phyloP scores from a whole-genome alignment of 2,888 invertebrate genomes.

The Agriopis marginaria region DNA sequence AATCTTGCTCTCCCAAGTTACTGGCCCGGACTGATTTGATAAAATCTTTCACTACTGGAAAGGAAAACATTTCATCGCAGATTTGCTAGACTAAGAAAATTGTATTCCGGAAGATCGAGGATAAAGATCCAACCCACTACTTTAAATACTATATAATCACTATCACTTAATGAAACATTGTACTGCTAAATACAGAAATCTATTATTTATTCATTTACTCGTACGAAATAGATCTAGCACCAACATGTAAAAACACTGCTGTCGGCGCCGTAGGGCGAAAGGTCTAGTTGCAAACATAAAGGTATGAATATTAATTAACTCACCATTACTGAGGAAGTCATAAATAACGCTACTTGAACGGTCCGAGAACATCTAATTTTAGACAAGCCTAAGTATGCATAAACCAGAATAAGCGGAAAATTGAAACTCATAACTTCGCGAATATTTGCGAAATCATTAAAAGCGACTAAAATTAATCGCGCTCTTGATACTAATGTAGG shows the following conservation, averaged over 20 bases:
- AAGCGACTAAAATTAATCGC: conserved; percentile 25
- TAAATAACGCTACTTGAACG: conserved; percentile 56
- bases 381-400: conserved; percentile 48
- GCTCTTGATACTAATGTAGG: neutral
- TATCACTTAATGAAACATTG: too few species aligned
- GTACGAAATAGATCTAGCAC: neutral
- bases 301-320: conserved; percentile 57
- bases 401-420: conserved; percentile 34
- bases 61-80: neutral
- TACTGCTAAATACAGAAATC: too few species aligned
- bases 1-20: conserved; percentile 5
- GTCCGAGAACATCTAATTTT: conserved; percentile 55
- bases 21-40: neutral
- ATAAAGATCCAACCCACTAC: neutral
- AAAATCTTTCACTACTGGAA: neutral
- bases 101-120: neutral
- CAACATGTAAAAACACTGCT: neutral
- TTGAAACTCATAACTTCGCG: conserved; percentile 31
- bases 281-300: conserved; percentile 28
- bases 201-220: neutral
- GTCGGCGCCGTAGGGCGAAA: conserved; percentile 5
- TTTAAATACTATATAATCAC: neutral
- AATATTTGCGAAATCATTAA: conserved; percentile 24
- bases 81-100: conserved; percentile 1
- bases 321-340: conserved; percentile 55